phyloP scores from a whole-genome alignment of 2,797 vertebrate species.

The Hoplostethus mediterraneus region DNA sequence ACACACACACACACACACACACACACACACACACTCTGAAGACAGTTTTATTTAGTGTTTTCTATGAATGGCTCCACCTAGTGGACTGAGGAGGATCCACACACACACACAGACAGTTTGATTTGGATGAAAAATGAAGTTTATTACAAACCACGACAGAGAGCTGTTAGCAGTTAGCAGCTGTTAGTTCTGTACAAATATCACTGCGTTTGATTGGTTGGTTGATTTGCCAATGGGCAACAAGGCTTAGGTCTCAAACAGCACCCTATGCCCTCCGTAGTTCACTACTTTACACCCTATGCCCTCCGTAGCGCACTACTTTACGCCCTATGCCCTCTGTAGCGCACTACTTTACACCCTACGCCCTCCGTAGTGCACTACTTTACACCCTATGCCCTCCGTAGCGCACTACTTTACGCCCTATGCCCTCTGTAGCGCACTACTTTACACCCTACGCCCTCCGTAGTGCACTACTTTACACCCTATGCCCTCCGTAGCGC shows the following conservation, averaged over 20 bases:
- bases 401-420: conserved; percentile 26
- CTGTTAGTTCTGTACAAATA: conserved; percentile 82
- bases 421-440: conserved; percentile 1
- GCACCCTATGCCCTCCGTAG: conserved; percentile 59
- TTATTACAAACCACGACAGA: conserved; percentile 88
- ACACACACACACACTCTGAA: too few relatives aligned
- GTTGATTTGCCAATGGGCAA: conserved; percentile 56
- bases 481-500: too few relatives aligned
- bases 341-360: conserved; percentile 19
- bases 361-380: conserved; percentile 17
- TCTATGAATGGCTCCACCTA: conserved; percentile 1
- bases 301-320: conserved; percentile 19
- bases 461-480: too few relatives aligned
- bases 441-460: background rate
- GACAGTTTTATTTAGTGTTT: background rate
- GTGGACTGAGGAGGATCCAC: conserved; percentile 1
- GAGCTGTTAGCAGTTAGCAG: conserved; percentile 83
- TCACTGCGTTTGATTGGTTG: conserved; percentile 69
- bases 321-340: background rate
- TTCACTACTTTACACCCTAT: conserved; percentile 26
- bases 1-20: too few relatives aligned
- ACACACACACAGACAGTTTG: conserved; percentile 18
- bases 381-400: background rate
- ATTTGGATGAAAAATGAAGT: conserved; percentile 86
- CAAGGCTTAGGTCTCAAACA: conserved; percentile 68